A percentile compares a stretch with the other conserved stretches of the same genome.
Evolutionary conservation across 2,888 invertebrate genomes (phyloP).

Genomic region (Plutella xylostella): DNA sequence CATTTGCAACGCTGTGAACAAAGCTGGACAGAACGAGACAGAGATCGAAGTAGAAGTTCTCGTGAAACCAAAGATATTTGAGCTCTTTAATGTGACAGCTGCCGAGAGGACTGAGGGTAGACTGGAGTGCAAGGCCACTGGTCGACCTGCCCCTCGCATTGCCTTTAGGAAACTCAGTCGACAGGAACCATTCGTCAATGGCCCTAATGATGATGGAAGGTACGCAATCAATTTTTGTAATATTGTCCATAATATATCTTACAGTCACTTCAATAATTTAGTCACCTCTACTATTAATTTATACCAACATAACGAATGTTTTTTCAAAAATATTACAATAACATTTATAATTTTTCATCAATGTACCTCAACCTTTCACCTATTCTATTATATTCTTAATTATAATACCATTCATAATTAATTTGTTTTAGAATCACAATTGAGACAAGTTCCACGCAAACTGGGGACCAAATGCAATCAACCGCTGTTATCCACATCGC

Average conservation of each 20-base stretch:
- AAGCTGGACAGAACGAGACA: slow-evolving; percentile 78
- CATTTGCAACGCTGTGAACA: slow-evolving; percentile 83
- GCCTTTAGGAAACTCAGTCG: slow-evolving; percentile 83
- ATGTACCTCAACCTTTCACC: neutral
- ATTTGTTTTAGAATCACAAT: slow-evolving; percentile 66
- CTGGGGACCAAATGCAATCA: slow-evolving; percentile 59
- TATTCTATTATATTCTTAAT: neutral
- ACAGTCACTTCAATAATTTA: too few relatives aligned
- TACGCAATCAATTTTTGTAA: slow-evolving; percentile 18
- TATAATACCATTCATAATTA: neutral
- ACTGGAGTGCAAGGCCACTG: slow-evolving; percentile 82
- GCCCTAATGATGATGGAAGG: slow-evolving; percentile 73
- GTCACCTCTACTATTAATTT: too few relatives aligned
- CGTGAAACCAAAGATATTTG: slow-evolving; percentile 84
- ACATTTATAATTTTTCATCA: too few relatives aligned
- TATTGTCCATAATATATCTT: too few relatives aligned
- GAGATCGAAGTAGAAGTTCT: slow-evolving; percentile 77
- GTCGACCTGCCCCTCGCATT: slow-evolving; percentile 83
- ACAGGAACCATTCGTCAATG: slow-evolving; percentile 72
- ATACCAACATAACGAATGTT: too few relatives aligned
- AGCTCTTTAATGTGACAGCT: slow-evolving; percentile 79
- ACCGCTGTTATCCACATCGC: slow-evolving; percentile 77
- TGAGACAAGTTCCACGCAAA: slow-evolving; percentile 60
- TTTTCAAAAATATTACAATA: too few relatives aligned
- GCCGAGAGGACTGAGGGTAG: slow-evolving; percentile 72